Evolutionary conservation across 2,113 vertebrate genomes (phyloP).

Genomic region (Larimichthys crocea): DNA sequence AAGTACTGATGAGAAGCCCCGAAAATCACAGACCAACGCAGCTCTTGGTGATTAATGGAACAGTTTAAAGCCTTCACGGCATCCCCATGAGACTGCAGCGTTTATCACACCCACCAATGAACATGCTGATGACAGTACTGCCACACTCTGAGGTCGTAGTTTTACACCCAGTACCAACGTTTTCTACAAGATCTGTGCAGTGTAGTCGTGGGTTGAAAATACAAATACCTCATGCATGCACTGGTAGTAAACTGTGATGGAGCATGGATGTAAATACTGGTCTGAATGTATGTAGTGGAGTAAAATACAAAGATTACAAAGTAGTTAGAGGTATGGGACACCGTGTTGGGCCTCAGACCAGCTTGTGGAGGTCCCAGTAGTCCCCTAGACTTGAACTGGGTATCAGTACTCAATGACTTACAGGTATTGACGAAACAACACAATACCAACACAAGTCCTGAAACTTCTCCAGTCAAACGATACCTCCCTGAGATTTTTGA

Average conservation of each 20-base stretch:
- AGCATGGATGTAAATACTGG: background rate
- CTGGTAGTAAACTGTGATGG: background rate
- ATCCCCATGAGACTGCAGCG: background rate
- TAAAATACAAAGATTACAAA: no score
- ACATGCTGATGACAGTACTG: no score
- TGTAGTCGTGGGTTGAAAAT: no score
- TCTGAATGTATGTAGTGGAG: background rate
- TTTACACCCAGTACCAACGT: background rate
- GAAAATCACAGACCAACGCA: background rate
- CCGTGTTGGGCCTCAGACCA: background rate
- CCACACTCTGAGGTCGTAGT: no score
- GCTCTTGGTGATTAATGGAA: background rate
- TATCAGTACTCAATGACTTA: no score
- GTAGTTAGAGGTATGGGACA: background rate
- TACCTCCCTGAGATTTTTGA: no score
- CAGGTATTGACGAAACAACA: no score
- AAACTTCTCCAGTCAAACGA: no score
- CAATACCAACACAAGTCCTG: no score
- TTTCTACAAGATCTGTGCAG: background rate
- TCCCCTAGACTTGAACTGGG: no score
- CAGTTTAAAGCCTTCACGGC: background rate
- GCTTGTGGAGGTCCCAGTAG: background rate
- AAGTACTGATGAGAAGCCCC: conserved; percentile 25
- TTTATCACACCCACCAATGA: background rate
- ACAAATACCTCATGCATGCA: no score